Evolutionary conservation across 1,140 invertebrate genomes (phyloP), one percentile per base, ranked within the genome.

Genomic region (Leptopilina clavipes): DNA sequence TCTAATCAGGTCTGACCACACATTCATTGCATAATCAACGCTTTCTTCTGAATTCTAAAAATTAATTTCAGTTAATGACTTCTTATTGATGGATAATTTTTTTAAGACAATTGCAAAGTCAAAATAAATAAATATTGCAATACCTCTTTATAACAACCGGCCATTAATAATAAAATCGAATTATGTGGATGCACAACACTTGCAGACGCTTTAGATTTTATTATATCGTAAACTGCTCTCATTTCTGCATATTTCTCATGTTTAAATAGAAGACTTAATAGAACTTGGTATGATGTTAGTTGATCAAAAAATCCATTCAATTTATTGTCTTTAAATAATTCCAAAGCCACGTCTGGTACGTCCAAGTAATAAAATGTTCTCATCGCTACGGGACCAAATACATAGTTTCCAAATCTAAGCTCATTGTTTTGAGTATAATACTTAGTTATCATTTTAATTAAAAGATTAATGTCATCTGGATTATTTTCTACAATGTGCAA

Each of bases 371-470:
- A 90, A 77, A 94, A 94, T 89, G 95, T 92, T 81, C 96, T 91
- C 95, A 97, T 96, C 0, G 95, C 91, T 10, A 97, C 93, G 18
- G 96, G 95, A 1, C 96, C 96, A 93, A 97, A 97, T 10, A 94
- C 86, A 89, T 94, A 97, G 79, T 91, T 94, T 17, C 94, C 93
- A 92, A 96, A 96, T 75, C 95, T 89, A 43, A 94, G 83, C 77
- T 94, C 92, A 73, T 93, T 92, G 78, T 94, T 94, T 85, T 96
- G 94, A n/a, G 88, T 82, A 80, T 95, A 93, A 84, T 95, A 97
- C 79, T 93, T 94, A 86, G 92, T 90, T 54, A 95, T 87, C 94
- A 96, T 95, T 77, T 92, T 90, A 6, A 90, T 73, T 1, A 95
- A 76, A n/a, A 96, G 84, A 1, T 93, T 83, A 7, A 95, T 77